phyloP scores from a whole-genome alignment of 2,113 vertebrate species.

The Aythya baeri region DNA sequence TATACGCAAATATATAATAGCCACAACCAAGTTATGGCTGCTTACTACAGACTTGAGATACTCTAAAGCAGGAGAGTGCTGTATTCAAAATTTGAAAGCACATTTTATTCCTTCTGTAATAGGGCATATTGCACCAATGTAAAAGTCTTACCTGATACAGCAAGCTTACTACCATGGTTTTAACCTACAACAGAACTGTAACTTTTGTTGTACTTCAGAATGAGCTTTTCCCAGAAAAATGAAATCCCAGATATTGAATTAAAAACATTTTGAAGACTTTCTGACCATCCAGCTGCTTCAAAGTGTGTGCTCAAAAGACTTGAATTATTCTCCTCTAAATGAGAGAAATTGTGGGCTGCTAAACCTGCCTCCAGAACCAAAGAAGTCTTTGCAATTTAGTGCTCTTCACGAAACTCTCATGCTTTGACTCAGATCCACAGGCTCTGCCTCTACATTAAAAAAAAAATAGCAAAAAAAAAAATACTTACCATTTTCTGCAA shows the following conservation, averaged over 20 bases:
- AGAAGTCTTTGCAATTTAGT: not conserved
- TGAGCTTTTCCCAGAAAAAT: fast-evolving
- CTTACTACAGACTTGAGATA: not conserved
- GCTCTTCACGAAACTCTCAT: not conserved
- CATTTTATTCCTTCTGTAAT: not conserved
- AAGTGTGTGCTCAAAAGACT: not conserved
- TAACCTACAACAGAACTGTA: not conserved
- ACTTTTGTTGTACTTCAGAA: not conserved
- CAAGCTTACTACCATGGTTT: not conserved
- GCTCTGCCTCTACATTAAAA: not conserved
- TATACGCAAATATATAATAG: no score
- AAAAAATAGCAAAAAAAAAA: fast-evolving
- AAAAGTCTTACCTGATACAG: not conserved
- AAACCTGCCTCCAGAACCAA: not conserved
- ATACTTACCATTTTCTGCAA: not conserved
- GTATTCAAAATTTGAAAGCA: fast-evolving
- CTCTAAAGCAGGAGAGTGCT: not conserved
- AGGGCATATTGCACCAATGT: fast-evolving
- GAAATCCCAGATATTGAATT: fast-evolving
- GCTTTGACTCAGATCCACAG: not conserved
- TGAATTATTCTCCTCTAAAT: not conserved
- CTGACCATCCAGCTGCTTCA: not conserved
- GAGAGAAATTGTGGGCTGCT: not conserved
- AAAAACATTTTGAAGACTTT: not conserved
- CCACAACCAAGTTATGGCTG: not conserved